Percentiles rank a stretch among this genome's conserved stretches.
Conservation (phyloP, 2,888 invertebrate species). For the Tinea trinotella region DNA sequence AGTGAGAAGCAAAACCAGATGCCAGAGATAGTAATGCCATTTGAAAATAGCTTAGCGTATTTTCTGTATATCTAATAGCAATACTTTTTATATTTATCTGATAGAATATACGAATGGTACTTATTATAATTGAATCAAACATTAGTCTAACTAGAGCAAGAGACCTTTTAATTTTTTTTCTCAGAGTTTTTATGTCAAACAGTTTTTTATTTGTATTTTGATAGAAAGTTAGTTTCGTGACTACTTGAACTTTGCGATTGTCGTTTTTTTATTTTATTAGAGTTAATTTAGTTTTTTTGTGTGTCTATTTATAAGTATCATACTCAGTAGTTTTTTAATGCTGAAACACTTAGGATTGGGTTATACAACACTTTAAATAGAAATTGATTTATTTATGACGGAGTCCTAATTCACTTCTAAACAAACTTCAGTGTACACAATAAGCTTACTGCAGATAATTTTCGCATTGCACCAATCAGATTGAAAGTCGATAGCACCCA, state of each 20-base stretch:
- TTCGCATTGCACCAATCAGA: conserved; percentile 64
- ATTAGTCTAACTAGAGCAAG: background rate
- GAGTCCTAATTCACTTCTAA: no score
- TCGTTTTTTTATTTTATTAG: no score
- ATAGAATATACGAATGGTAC: background rate
- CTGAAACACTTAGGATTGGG: no score
- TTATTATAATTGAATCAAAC: conserved; percentile 7
- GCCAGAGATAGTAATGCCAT: conserved; percentile 11
- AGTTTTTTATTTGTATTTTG: background rate
- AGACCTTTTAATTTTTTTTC: background rate
- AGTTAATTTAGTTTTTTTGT: no score
- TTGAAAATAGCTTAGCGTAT: conserved; percentile 5
- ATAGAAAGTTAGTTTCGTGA: background rate
- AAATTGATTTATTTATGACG: no score
- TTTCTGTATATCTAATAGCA: conserved; percentile 10
- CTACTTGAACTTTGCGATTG: background rate
- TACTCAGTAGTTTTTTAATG: no score
- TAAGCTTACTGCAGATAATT: conserved; percentile 45
- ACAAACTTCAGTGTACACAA: background rate
- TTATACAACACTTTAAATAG: no score
- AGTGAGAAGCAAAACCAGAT: conserved; percentile 13
- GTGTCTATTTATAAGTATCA: no score
- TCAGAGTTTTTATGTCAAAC: background rate
- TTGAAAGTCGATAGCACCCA: conserved; percentile 56
- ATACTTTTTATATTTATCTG: conserved; percentile 11